Base-by-base conservation (phyloP, 1,140 invertebrate species). In the Drosophila pachea region DNA sequence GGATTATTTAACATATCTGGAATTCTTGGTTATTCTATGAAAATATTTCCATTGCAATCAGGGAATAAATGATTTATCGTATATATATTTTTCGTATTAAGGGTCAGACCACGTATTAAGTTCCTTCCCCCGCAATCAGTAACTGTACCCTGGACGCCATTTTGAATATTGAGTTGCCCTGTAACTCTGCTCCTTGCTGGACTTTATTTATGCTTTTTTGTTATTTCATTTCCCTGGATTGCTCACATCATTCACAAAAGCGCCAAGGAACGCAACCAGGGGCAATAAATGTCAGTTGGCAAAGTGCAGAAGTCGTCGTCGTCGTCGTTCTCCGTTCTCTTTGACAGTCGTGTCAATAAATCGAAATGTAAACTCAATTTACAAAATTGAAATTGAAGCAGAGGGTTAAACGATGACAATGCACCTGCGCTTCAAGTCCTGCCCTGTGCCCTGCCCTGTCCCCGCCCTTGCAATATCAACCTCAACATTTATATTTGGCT, bases 361-460 rank as follows among this genome's bases (percentile, higher is more conserved):
- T 84, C 79, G 79, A 86, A 84, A 79, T 86, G 74, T 79, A 84
- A 84, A 79, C 81, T 86, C 79, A 84, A 84, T 84, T 84, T 86
- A 84, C 76, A 68, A 83, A 79, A 83, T 79, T 84, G 68, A 76
- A 84, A 84, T 84, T 79, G 79, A 84, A 86, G 69, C 68, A 55
- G 62, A 74, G 79, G 79, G 76, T 84, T 79, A 79, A 84, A 76
- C 67, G 68, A 74, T 72, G 63, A 54, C 56, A 62, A 52, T 61
- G 56, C 61, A 66, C 61, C 79, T 84, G 78, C 78, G 64, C 78
- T 61, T 29, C 7, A 50, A 54, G 50, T 71, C 11, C 74, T 59
- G 76, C 40, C 55, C 66, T 62, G 11, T 9, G 2, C 22, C 49
- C 38, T 62, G 43, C 22, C 14, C 31, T 49, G 52, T n/a, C n/a